Percentiles rank a stretch among this genome's conserved stretches.
Evolutionary conservation across 2,113 vertebrate species (phyloP).

Genomic region (Cairina moschata): DNA sequence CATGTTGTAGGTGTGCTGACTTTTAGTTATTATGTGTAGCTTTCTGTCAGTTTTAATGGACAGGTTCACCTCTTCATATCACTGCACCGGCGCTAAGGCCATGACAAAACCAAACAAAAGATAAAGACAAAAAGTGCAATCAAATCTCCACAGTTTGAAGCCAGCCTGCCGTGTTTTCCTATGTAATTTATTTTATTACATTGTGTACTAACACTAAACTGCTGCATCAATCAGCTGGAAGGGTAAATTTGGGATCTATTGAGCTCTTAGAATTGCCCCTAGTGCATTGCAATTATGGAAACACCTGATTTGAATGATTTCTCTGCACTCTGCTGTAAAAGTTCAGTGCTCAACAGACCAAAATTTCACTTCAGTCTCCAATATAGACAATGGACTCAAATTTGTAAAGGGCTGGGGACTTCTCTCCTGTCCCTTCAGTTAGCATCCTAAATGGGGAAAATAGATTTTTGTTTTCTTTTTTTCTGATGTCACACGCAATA

Average conservation of each 20-base stretch:
- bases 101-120: conserved; percentile 23
- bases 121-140: conserved; percentile 15
- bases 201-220: background rate
- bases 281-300: conserved; percentile 44
- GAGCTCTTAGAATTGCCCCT: background rate
- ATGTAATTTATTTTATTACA: conserved; percentile 6
- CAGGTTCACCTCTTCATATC: background rate
- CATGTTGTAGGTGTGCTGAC: rapidly evolving
- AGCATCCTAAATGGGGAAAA: background rate
- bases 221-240: background rate
- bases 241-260: background rate
- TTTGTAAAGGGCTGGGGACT: background rate
- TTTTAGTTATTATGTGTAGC: background rate
- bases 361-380: conserved; percentile 7
- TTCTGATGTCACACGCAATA: background rate
- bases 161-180: background rate
- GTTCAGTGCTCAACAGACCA: background rate
- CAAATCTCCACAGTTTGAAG: conserved; percentile 5
- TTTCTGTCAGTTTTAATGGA: background rate
- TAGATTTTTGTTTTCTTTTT: background rate
- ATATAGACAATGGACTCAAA: background rate
- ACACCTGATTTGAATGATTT: conserved; percentile 50
- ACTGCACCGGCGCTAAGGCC: background rate
- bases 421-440: background rate
- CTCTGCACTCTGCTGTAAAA: conserved; percentile 5